Percentiles rank a stretch among this genome's conserved stretches.
These are phyloP conservation scores for Lasiurus cinereus DNA, from an alignment of 2,113 vertebrate species.

Conservation along the genomic window DNA sequence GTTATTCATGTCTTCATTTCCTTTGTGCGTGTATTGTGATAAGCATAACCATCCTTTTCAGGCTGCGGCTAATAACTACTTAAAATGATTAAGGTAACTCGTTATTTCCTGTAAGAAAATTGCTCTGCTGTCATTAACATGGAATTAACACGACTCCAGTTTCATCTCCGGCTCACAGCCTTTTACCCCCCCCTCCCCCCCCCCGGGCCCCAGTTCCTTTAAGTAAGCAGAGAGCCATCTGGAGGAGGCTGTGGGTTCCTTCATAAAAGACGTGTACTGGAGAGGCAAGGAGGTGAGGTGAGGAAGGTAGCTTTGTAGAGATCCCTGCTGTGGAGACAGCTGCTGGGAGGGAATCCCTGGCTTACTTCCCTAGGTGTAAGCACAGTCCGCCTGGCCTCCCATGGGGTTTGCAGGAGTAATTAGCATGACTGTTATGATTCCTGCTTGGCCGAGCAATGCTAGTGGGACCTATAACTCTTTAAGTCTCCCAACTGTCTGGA, in stretches of 20 bases:
- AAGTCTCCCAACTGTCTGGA: not conserved
- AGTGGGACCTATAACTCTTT: not conserved
- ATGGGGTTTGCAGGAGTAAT: not conserved
- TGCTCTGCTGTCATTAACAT: slow-evolving; percentile 77
- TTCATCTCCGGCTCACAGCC: slow-evolving; percentile 55
- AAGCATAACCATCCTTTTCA: slow-evolving; percentile 72
- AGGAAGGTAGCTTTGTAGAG: not conserved
- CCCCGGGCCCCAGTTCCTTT: slow-evolving; percentile 29
- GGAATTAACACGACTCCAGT: slow-evolving; percentile 67
- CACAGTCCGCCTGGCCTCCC: not conserved
- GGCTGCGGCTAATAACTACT: slow-evolving; percentile 75
- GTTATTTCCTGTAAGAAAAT: slow-evolving; percentile 81
- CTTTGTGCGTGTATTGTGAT: slow-evolving; percentile 64
- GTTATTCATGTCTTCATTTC: slow-evolving; percentile 75
- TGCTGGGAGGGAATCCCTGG: not conserved
- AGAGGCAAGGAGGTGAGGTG: not conserved
- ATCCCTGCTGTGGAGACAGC: not conserved
- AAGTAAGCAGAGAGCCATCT: slow-evolving; percentile 67
- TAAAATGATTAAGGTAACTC: slow-evolving; percentile 81
- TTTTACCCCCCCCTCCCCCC: not conserved
- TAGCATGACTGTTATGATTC: not conserved
- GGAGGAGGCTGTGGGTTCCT: not conserved
- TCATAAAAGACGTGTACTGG: slow-evolving; percentile 19
- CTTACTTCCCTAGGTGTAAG: not conserved
- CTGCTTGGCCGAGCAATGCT: not conserved